Base-by-base conservation (phyloP, 2,888 invertebrate genomes). In the Prosopocoilus inquinatus region DNA sequence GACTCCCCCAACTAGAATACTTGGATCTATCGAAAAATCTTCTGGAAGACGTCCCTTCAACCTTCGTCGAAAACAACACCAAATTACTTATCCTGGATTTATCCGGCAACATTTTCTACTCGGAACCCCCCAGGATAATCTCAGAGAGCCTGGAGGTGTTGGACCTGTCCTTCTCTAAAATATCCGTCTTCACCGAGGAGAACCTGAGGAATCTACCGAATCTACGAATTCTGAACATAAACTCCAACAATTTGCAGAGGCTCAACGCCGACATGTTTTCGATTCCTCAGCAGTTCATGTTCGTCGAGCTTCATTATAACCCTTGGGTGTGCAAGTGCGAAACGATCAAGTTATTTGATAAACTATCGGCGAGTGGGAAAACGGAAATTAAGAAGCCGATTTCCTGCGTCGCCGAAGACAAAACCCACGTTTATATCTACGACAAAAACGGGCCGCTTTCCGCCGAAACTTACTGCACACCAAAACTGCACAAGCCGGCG, bases 21-120 rank as follows among this genome's bases (percentile, higher is more conserved):
- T 62, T 77, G 8, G 75, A 76, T 61, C 60, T 77, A 28, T 68
- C 70, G 0, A 64, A 69, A 20, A 77, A 76, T 55, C 59, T 70
- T 20, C 51, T 77, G 32, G 70, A 67, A 47, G 59, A 60, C 33
- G 49, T 76, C 2, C 71, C 73, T 0, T 62, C 65, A 20, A 57
- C 64, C 13, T 50, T 75, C 11, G 67, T 76, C 36, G 55, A 58
- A 20, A 58, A 64, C n/a, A 70, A 75, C 53, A 55, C 58, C 1
- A 67, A 72, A 43, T 61, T 77, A 60, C 55, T 68, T 16, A 50
- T 72, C 12, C 53, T 76, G 43, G 72, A 73, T 59, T 57, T 77
- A 15, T 73, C 75, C 1, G 64, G 65, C n/a, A 77, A 77, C 55
- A 58, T 70, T 28, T 72, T 76, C 53, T 59, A 60, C 39, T 61